Conservation (phyloP, 2,113 vertebrate genomes). For the Hippocampus comes region DNA sequence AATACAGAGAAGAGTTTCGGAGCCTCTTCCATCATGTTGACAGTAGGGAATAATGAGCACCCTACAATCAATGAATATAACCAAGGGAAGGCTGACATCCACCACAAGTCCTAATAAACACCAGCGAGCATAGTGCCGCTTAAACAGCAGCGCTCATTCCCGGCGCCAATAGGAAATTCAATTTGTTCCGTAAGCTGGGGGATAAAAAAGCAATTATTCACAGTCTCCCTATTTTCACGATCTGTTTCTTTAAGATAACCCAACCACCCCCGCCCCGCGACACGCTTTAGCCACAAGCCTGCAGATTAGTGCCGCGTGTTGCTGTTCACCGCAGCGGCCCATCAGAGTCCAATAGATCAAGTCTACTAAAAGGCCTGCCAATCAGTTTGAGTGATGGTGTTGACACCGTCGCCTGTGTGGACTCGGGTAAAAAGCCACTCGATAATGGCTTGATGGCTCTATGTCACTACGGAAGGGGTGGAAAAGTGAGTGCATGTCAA, state of each 20-base stretch:
- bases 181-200: conserved; percentile 72
- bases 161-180: conserved; percentile 67
- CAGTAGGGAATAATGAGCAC: conserved; percentile 62
- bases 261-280: conserved; percentile 36
- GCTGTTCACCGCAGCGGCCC: conserved; percentile 33
- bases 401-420: conserved; percentile 26
- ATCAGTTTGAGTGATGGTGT: conserved; percentile 48
- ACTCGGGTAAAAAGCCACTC: conserved; percentile 46
- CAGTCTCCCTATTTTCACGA: conserved; percentile 67
- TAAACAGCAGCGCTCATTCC: conserved; percentile 66
- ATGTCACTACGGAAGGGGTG: conserved; percentile 51
- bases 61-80: conserved; percentile 57
- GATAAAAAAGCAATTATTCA: conserved; percentile 78
- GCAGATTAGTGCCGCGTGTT: conserved; percentile 58
- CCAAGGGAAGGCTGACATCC: conserved; percentile 28
- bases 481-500: conserved; percentile 38
- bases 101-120: conserved; percentile 46
- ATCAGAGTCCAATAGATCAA: conserved; percentile 36
- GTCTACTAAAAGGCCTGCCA: conserved; percentile 51
- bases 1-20: conserved; percentile 45
- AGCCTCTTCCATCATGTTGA: conserved; percentile 51
- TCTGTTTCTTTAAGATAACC: conserved; percentile 76
- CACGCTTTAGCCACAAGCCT: conserved; percentile 58
- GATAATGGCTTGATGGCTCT: conserved; percentile 62
- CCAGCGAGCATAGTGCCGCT: conserved; percentile 58